phyloP scores from a whole-genome alignment of 2,888 invertebrate species.

The Caenorhabditis virilis region DNA sequence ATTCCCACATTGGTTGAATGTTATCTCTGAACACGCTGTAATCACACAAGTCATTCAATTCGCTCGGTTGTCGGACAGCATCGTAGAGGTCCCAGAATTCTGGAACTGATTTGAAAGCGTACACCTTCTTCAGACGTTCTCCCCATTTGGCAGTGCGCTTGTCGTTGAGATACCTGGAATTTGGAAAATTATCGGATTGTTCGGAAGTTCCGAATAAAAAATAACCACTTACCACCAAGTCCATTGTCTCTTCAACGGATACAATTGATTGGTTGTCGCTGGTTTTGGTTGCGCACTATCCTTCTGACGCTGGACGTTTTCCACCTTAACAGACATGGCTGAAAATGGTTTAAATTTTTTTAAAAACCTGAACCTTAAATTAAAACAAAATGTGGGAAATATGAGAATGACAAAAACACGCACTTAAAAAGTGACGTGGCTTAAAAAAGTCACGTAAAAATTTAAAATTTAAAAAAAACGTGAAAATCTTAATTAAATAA shows the following conservation, averaged over 20 bases:
- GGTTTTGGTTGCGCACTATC: too few relatives aligned
- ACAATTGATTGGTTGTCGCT: conserved; percentile 7
- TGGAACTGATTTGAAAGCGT: conserved; percentile 94
- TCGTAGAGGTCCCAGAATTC: conserved; percentile 97
- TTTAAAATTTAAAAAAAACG: background rate
- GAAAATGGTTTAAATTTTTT: too few relatives aligned
- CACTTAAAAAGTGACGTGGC: too few relatives aligned
- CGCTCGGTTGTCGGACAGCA: conserved; percentile 75
- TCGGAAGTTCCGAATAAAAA: background rate
- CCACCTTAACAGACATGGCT: background rate
- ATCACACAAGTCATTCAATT: conserved; percentile 60
- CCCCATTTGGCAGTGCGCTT: conserved; percentile 78
- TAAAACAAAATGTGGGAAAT: too few relatives aligned
- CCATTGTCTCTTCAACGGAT: conserved; percentile 50
- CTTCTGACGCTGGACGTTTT: background rate
- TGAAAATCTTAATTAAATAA: too few relatives aligned
- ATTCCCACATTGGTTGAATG: conserved; percentile 73
- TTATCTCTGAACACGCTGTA: conserved; percentile 70
- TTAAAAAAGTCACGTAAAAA: too few relatives aligned
- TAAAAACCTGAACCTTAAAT: too few relatives aligned
- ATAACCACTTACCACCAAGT: conserved; percentile 35
- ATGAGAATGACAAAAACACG: too few relatives aligned
- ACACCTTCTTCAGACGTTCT: conserved; percentile 89
- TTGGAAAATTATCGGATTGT: background rate
- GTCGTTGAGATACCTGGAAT: conserved; percentile 47